Evolutionary conservation across 2,888 invertebrate genomes (phyloP).

Genomic region (Pseudococcus longispinus): DNA sequence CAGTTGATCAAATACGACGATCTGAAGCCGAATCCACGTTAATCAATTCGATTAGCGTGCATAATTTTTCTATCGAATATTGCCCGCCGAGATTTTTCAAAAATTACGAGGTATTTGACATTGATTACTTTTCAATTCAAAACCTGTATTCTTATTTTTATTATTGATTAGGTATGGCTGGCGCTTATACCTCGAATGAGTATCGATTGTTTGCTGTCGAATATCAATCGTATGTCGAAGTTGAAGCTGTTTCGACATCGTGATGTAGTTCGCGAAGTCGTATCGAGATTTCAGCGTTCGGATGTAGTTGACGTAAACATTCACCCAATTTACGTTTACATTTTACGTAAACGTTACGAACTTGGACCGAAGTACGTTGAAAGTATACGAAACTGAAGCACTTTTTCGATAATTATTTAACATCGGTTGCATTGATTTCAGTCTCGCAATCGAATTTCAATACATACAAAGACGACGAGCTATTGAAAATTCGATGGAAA

Average conservation of each 20-base stretch:
- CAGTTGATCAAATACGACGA: constrained; percentile 21
- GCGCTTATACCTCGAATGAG: constrained; percentile 46
- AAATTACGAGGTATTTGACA: constrained; percentile 26
- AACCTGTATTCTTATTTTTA: not conserved
- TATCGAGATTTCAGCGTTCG: not conserved
- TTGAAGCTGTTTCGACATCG: constrained; percentile 35
- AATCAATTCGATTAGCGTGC: constrained; percentile 24
- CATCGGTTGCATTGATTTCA: not conserved
- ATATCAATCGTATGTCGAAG: constrained; percentile 47
- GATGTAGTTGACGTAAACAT: constrained; percentile 22
- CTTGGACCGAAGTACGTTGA: constrained; percentile 43
- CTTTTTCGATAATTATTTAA: not conserved
- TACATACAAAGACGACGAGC: constrained; percentile 13
- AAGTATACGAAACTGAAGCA: not conserved
- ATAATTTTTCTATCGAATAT: constrained; percentile 46
- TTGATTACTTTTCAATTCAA: not conserved
- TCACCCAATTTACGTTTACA: constrained; percentile 44
- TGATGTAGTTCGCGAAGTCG: constrained; percentile 28
- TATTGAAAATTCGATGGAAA: not conserved
- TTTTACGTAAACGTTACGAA: constrained; percentile 47
- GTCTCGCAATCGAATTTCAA: constrained; percentile 53
- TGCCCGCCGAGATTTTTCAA: constrained; percentile 23
- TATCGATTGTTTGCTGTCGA: constrained; percentile 34
- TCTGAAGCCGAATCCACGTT: constrained; percentile 29
- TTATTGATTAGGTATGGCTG: constrained; percentile 41